Base-by-base conservation (phyloP, 2,797 vertebrate genomes). In the Mormyrops boulengeri region DNA sequence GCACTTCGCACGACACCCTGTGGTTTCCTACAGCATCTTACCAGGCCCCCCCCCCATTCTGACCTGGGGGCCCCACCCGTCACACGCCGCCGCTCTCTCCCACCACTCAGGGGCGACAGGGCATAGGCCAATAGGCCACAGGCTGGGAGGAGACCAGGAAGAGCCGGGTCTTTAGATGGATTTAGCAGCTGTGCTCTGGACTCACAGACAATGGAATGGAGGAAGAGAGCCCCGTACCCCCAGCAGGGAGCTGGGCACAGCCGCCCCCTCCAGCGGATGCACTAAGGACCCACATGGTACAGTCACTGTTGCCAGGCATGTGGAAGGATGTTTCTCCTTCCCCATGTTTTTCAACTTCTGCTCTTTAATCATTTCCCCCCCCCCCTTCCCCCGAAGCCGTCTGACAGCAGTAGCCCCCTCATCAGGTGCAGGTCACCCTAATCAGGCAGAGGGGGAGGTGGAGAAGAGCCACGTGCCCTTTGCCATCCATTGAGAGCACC, bases 141-240 rank as follows among this genome's bases (percentile, higher is more conserved):
- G n/a, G 9, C 19, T 4, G 41, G 44, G 44, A 19, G 6, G 17
- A 85, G 44, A 11, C 44, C 80, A 85, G 80, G 80, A 85, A 82
- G 38, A 41, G 5, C 6, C 0, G 5, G 14, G 6, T 14, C 38
- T 47, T 11, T n/a, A 82, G 77, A 82, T 82, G 77, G 34, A 82
- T 41, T 82, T 82, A 41, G 44, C 77, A 82, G 77, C 77, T 82
- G 77, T 19, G 77, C 77, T 82, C 77, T n/a, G 77, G 41, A 82
- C 5, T 2, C 77, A 3, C 38, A 19, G 77, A 47, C 77, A 82
- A 82, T 82, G 38, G 41, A 41, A 41, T 19, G 3, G 41, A 47
- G 77, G 41, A 82, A 82, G 26, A 47, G 77, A 41, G 1, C 77
- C 77, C 17, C 17, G 2, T 34, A 22, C 12, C 73, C 17, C 73